Percentiles rank a stretch among this genome's conserved stretches.
phyloP scores from a whole-genome alignment of 2,113 vertebrate genomes.

The Lanius ludovicianus region DNA sequence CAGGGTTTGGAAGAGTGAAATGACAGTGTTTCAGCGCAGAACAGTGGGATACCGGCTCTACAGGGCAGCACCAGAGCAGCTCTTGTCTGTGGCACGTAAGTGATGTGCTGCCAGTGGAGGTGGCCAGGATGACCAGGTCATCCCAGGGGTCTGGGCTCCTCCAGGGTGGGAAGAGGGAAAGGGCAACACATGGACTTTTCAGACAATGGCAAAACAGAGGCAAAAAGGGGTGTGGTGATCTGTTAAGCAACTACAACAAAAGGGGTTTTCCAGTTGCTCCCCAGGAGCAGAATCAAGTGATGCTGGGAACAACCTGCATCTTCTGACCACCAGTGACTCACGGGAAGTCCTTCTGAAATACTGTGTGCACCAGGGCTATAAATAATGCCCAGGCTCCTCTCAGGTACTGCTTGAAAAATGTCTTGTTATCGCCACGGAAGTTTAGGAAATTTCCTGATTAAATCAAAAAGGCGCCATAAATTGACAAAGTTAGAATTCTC shows the following conservation, averaged over 20 bases:
- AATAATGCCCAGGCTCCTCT: background rate
- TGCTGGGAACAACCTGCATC: rapidly evolving
- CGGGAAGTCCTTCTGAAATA: background rate
- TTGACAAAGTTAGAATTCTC: slow-evolving; percentile 3
- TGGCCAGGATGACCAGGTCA: background rate
- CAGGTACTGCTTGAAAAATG: background rate
- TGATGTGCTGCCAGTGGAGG: rapidly evolving
- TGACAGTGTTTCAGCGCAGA: background rate
- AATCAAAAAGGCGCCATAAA: slow-evolving; percentile 37
- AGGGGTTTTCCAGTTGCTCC: background rate
- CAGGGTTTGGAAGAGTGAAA: background rate
- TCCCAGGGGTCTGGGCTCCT: background rate
- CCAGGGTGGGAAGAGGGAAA: background rate
- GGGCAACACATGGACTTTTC: rapidly evolving
- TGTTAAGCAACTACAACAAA: no score
- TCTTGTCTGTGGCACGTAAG: rapidly evolving
- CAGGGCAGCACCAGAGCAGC: background rate
- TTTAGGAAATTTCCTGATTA: slow-evolving; percentile 45
- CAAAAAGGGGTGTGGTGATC: background rate
- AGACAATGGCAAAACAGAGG: background rate
- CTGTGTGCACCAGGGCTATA: background rate
- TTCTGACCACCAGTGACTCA: background rate
- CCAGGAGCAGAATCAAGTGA: rapidly evolving
- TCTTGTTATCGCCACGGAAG: background rate
- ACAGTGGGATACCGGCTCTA: background rate